Base-by-base conservation (phyloP, 2,888 invertebrate species). In the Auanema sp. region DNA sequence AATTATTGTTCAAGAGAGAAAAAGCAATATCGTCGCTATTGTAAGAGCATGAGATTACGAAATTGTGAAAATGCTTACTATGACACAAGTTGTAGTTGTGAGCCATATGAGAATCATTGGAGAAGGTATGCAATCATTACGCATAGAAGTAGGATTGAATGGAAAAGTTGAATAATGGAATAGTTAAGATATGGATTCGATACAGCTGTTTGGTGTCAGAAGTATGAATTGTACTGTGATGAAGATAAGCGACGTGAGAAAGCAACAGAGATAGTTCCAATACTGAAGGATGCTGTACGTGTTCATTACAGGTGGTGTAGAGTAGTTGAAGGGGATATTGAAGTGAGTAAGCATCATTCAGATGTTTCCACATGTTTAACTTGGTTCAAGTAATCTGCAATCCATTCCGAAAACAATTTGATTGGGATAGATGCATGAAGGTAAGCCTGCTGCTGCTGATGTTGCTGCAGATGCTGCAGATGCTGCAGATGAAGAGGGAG, bases 161-260 rank as follows among this genome's bases (percentile, higher is more conserved):
- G 8, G 33, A 33, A 33, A 10, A 10, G 10, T 21, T 21, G 6
- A 5, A 16, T 47, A 47, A 16, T 43, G 64, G 58, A 25, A 41
- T 64, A 3, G 60, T 66, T 43, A 33, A 66, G 66, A 64, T 63
- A 57, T 63, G 76, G 76, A 1, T 69, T 63, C 42, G 66, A 71
- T 41, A 77, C 77, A 8, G 77, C 77, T 2, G 59, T 71, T n/a
- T 77, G 77, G 77, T 77, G 77, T 64, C 77, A 77, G 44, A 65
- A 71, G 40, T 77, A 73, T 56, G 77, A 77, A 24, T 54, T 77
- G 51, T 68, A 68, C 44, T 77, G 77, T 49, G 70, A 77, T 60
- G 72, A 77, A 54, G 72, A 74, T 43, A 57, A 56, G 18, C 55
- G 77, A 25, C 52, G 68, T 25, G 75, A 76, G 5, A 72, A 74